Conservation (phyloP, 2,797 vertebrate genomes). For the Cuculus canorus region DNA sequence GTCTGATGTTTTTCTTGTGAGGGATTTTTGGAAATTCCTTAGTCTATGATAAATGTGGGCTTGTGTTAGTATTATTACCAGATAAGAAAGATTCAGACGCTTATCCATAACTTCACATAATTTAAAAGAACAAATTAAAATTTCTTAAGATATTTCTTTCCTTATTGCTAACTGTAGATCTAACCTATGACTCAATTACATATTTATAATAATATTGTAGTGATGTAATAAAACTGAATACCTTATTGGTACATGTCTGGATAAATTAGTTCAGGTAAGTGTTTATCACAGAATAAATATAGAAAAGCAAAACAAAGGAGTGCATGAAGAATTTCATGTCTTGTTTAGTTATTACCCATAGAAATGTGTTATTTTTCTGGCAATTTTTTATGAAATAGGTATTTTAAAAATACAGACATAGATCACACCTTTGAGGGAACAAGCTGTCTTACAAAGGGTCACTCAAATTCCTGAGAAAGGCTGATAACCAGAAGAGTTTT, state of each 20-base stretch:
- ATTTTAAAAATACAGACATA: neutral
- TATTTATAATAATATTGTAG: neutral
- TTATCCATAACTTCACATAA: neutral
- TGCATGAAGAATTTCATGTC: neutral
- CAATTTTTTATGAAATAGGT: neutral
- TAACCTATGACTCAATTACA: neutral
- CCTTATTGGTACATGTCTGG: neutral
- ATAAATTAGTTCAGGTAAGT: neutral
- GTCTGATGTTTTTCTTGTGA: neutral
- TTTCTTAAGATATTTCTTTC: neutral
- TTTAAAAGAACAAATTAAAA: neutral
- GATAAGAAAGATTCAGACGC: neutral
- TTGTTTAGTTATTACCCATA: neutral
- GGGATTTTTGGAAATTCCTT: neutral
- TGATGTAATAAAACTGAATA: neutral
- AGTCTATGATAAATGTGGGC: neutral
- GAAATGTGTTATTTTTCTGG: neutral
- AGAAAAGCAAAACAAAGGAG: neutral
- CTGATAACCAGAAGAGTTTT: neutral
- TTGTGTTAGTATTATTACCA: neutral
- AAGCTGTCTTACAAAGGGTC: neutral
- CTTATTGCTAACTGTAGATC: neutral
- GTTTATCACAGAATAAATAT: neutral
- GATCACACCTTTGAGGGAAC: neutral
- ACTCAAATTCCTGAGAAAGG: neutral